phyloP scores from a whole-genome alignment of 2,113 vertebrate genomes.

The Maccullochella peelii region DNA sequence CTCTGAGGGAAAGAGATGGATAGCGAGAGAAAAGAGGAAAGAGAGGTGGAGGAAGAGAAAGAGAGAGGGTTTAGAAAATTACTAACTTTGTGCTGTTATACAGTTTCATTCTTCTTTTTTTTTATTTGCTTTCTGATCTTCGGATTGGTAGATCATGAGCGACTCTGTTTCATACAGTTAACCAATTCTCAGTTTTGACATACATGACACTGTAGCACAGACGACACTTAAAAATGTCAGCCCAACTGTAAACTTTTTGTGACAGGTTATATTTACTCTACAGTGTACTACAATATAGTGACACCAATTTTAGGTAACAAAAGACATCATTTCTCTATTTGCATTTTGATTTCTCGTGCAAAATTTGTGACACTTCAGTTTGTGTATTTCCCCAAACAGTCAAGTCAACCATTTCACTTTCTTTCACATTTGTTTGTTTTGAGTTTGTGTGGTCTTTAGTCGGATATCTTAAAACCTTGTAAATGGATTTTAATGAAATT shows the following conservation, averaged over 20 bases:
- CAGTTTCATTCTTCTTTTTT: background rate
- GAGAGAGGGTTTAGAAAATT: background rate
- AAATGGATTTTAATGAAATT: background rate
- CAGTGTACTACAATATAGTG: no score
- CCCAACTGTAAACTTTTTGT: no score
- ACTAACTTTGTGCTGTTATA: background rate
- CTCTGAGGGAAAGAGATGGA: constrained; percentile 60
- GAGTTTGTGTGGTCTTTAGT: background rate
- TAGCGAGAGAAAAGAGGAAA: constrained; percentile 25
- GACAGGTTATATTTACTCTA: no score
- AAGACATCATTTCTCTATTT: background rate
- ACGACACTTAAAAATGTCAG: background rate
- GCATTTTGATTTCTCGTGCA: background rate
- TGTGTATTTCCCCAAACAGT: background rate
- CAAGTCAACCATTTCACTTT: background rate
- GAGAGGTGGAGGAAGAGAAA: background rate
- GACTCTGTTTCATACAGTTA: background rate
- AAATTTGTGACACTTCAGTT: background rate
- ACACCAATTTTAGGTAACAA: background rate
- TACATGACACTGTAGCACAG: background rate
- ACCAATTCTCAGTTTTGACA: background rate
- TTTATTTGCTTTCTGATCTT: background rate
- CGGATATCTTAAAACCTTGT: no score
- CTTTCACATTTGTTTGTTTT: background rate
- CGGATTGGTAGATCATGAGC: background rate